phyloP scores from a whole-genome alignment of 1,140 invertebrate species.

The Anoplolepis gracilipes region DNA sequence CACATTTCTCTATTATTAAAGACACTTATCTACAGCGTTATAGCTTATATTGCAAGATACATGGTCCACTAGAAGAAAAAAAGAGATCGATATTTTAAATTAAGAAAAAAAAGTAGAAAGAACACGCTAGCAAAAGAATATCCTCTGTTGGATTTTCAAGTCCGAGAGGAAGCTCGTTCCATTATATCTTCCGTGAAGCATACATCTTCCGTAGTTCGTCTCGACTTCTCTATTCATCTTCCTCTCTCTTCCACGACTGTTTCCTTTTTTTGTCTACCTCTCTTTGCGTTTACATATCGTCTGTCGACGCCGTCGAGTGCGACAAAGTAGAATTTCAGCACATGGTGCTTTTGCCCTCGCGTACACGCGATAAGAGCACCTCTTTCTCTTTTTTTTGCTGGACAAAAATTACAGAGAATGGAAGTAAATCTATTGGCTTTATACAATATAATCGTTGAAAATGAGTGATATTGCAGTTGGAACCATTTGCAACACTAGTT shows the following conservation, averaged over 20 bases:
- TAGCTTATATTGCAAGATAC: slow-evolving; percentile 12
- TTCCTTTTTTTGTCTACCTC: slow-evolving; percentile 29
- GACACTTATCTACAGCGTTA: not conserved
- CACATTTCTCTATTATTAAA: not conserved
- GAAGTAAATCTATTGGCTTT: slow-evolving; percentile 16
- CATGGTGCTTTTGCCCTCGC: slow-evolving; percentile 44
- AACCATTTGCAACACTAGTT: not conserved
- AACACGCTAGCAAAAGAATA: slow-evolving; percentile 71
- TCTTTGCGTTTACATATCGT: slow-evolving; percentile 59
- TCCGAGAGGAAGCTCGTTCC: slow-evolving; percentile 35
- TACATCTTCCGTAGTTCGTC: slow-evolving; percentile 51
- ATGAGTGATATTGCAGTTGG: not conserved
- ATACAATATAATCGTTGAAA: slow-evolving; percentile 12
- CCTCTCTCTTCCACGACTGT: slow-evolving; percentile 24
- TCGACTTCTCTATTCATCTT: slow-evolving; percentile 58
- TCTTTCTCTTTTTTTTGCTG: slow-evolving; percentile 27
- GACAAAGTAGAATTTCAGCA: slow-evolving; percentile 62
- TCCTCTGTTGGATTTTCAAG: slow-evolving; percentile 64
- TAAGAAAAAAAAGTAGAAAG: slow-evolving; percentile 68
- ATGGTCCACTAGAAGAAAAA: slow-evolving; percentile 60
- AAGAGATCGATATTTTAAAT: slow-evolving; percentile 80
- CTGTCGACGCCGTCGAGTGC: slow-evolving; percentile 58
- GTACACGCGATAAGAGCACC: slow-evolving; percentile 41
- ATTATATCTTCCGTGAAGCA: slow-evolving; percentile 47
- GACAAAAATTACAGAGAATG: not conserved